A percentile compares a stretch with the other conserved stretches of the same genome.
Evolutionary conservation across 2,113 vertebrate genomes (phyloP).

Genomic region (Epinephelus lanceolatus): DNA sequence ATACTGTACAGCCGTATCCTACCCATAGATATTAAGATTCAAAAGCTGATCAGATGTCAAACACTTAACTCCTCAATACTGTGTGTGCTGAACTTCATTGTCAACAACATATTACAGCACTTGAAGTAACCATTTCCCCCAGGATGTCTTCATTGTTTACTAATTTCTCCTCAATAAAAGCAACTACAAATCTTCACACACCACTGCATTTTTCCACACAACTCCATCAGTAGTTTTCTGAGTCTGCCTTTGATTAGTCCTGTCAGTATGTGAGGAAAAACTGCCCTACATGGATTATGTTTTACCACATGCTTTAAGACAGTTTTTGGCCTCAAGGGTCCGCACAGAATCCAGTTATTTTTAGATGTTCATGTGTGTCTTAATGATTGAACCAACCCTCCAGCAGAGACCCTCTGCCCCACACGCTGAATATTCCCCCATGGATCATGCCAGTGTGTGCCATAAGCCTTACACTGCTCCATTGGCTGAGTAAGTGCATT

Average conservation of each 20-base stretch:
- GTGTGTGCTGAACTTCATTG: neutral
- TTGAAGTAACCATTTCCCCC: neutral
- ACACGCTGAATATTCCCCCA: constrained; percentile 50
- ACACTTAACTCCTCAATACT: neutral
- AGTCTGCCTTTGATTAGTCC: constrained; percentile 6
- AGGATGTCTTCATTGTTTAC: neutral
- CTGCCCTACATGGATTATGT: neutral
- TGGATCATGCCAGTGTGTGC: constrained; percentile 53
- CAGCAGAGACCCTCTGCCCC: constrained; percentile 56
- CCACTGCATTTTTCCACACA: neutral
- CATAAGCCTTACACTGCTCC: constrained; percentile 50
- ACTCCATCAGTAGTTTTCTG: neutral
- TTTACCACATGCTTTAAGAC: constrained; percentile 3
- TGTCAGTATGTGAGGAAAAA: neutral
- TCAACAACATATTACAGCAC: no score
- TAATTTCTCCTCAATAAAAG: neutral
- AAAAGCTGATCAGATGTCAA: neutral
- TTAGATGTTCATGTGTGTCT: constrained; percentile 52
- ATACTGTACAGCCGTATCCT: neutral
- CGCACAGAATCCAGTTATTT: constrained; percentile 44
- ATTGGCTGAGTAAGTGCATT: constrained; percentile 74
- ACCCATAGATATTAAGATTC: neutral
- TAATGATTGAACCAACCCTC: constrained; percentile 56
- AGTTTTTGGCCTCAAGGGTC: constrained; percentile 17
- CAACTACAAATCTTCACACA: neutral